These are phyloP conservation scores for Morphnarchus princeps DNA, from an alignment of 2,113 vertebrate species.

Conservation along the genomic window DNA sequence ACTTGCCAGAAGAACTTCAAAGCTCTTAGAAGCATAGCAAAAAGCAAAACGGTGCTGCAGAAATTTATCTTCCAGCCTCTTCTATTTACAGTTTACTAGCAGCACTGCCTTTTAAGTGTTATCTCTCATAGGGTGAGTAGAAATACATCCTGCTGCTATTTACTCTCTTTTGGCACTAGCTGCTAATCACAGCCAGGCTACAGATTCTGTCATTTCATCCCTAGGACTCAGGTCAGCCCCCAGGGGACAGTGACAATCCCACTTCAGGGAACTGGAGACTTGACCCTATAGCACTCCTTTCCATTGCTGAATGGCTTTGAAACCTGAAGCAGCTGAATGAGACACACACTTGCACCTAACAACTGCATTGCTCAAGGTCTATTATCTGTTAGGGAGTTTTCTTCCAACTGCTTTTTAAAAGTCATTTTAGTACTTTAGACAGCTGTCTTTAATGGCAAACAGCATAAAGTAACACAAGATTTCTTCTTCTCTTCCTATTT, in stretches of 20 bases:
- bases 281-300: fast-evolving
- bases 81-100: background rate
- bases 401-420: background rate
- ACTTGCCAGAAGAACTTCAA: background rate
- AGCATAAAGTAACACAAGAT: background rate
- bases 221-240: background rate
- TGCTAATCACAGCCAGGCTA: background rate
- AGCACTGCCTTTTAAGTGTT: background rate
- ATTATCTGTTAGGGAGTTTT: background rate
- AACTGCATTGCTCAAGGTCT: background rate
- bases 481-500: background rate
- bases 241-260: background rate
- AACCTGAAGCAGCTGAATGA: background rate
- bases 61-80: background rate
- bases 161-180: background rate
- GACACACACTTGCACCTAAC: background rate
- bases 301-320: background rate
- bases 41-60: background rate
- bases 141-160: background rate
- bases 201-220: background rate
- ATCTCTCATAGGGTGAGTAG: background rate
- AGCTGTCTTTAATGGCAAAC: background rate
- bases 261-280: background rate
- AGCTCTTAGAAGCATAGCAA: background rate
- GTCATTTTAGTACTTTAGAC: background rate